Evolutionary conservation across 2,797 vertebrate genomes (phyloP), one percentile per base, ranked within the genome.

Genomic region (Malurus splendens): DNA sequence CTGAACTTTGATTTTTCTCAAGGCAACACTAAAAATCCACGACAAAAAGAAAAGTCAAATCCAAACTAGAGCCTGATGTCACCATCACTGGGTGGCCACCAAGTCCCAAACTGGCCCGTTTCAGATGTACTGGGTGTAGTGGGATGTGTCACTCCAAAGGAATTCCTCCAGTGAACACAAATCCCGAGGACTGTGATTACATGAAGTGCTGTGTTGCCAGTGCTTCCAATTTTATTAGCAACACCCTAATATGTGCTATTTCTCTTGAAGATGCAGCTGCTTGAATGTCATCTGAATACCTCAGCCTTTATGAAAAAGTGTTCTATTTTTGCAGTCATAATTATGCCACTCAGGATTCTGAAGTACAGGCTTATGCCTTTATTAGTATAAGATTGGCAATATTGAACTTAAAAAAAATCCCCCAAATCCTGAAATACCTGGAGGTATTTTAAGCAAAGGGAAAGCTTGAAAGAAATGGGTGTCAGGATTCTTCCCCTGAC

Each of bases 251-350:
- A 94, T 54, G 77, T 94, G 91, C 91, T 60, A 30, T 90, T 95
- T 94, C 91, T 83, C 83, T 86, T 94, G 89, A 93, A 95, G 92
- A 94, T 93, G 94, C 94, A 95, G 92, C 92, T 95, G 93, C 91
- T 70, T 93, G 91, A 94, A 94, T 95, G 91, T 94, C 94, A 94
- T 93, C 94, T 94, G 92, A 94, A 93, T 94, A 95, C 92, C 92
- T 95, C 94, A 94, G 91, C 89, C 91, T 95, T 93, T 89, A 94
- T 87, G 91, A 93, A 87, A 95, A 94, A 94, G 89, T 93, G 94
- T 73, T 91, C 94, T 95, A 95, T 95, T 95, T 95, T 93, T 94
- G 41, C 92, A 94, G 90, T 56, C 74, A 60, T 94, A 94, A 95
- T 95, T 95, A 95, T 90, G 91, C 90, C 86, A 93, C 93, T 94